phyloP scores from a whole-genome alignment of 2,888 invertebrate species.

The Hedychridium roseum region DNA sequence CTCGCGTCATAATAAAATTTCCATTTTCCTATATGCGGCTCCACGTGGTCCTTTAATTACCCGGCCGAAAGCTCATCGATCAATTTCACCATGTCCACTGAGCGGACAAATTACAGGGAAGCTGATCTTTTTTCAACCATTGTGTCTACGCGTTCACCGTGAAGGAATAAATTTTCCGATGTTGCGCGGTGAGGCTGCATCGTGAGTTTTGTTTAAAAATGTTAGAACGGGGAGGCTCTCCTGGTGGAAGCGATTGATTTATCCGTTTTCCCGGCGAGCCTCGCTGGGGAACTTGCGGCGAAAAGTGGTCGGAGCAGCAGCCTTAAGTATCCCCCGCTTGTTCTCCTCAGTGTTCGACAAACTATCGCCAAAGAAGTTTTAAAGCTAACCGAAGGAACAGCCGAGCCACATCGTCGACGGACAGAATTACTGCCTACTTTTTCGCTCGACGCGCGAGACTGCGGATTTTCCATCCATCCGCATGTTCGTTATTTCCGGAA shows the following conservation, averaged over 20 bases:
- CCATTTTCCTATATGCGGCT: no score
- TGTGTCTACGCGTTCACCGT: no score
- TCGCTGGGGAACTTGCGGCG: slow-evolving; percentile 2
- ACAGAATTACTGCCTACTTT: slow-evolving; percentile 29
- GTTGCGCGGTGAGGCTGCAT: no score
- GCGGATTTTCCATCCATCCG: not conserved
- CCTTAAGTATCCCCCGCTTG: slow-evolving; percentile 29
- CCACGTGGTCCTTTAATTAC: no score
- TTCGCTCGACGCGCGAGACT: not conserved
- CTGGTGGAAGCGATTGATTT: slow-evolving; percentile 34
- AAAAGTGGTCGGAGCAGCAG: slow-evolving; percentile 8
- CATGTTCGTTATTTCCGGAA: not conserved
- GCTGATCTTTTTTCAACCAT: no score
- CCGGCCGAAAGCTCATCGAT: no score
- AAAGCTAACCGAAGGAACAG: slow-evolving; percentile 38
- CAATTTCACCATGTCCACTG: no score
- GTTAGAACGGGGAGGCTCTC: no score
- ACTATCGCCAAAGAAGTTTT: slow-evolving; percentile 41
- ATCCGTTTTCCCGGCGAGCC: slow-evolving; percentile 24
- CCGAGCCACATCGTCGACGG: slow-evolving; percentile 25
- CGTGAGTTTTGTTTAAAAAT: no score
- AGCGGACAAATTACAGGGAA: no score
- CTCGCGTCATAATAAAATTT: no score
- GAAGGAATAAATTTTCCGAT: no score
- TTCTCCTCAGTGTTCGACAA: slow-evolving; percentile 35